Percentiles rank a stretch among this genome's conserved stretches.
Evolutionary conservation across 2,888 invertebrate genomes (phyloP).

Genomic region (Lepidocyrtoides sp.): DNA sequence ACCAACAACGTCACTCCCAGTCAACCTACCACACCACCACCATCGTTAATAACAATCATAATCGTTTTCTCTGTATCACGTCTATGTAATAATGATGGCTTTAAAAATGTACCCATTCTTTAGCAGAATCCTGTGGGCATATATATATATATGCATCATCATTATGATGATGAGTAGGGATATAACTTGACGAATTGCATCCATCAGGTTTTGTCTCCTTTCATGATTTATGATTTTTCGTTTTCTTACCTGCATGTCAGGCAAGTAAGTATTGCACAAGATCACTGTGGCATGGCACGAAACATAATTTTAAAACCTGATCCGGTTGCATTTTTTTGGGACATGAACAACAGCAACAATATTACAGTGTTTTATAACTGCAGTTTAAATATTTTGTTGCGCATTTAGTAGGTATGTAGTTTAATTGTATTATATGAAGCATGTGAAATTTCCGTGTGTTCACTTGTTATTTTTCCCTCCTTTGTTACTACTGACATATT

Average conservation of each 20-base stretch:
- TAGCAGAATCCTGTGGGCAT: not conserved
- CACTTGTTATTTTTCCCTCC: not conserved
- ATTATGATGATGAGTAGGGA: slow-evolving; percentile 43
- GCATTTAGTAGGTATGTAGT: slow-evolving; percentile 8
- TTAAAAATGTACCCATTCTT: slow-evolving; percentile 32
- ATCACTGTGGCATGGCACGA: slow-evolving; percentile 16
- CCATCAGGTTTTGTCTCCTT: slow-evolving; percentile 14
- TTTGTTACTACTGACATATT: slow-evolving; percentile 27
- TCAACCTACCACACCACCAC: slow-evolving; percentile 58
- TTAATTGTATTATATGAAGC: not conserved
- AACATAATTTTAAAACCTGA: slow-evolving; percentile 38
- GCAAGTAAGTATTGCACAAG: slow-evolving; percentile 34
- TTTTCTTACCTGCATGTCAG: slow-evolving; percentile 30
- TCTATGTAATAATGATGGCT: slow-evolving; percentile 32
- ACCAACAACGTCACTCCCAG: slow-evolving; percentile 59
- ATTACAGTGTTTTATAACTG: slow-evolving; percentile 9
- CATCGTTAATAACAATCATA: slow-evolving; percentile 44
- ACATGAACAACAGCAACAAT: slow-evolving; percentile 11
- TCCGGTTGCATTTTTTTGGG: slow-evolving; percentile 49
- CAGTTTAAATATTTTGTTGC: slow-evolving; percentile 14
- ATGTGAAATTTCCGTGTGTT: slow-evolving; percentile 31
- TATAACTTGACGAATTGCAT: slow-evolving; percentile 30
- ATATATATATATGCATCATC: not conserved
- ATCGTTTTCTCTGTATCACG: slow-evolving; percentile 57
- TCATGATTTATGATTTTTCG: slow-evolving; percentile 43